Evolutionary conservation across 2,888 invertebrate species (phyloP).

Genomic region (Bellardia bayeri): DNA sequence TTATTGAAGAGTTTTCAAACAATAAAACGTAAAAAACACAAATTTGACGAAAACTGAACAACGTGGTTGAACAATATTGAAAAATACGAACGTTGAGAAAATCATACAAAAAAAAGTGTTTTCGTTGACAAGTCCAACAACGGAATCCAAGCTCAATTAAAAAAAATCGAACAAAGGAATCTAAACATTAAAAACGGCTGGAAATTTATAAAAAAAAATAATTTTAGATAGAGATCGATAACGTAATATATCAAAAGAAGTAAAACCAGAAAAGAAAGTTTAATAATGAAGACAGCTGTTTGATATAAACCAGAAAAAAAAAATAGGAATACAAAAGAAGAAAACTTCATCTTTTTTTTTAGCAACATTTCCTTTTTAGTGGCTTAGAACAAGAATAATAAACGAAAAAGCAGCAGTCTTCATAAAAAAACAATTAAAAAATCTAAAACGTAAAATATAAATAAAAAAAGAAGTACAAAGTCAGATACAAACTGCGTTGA

Average conservation of each 20-base stretch:
- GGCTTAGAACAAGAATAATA: slow-evolving; percentile 1
- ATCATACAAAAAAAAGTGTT: slow-evolving; percentile 44
- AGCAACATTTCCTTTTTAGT: slow-evolving; percentile 1
- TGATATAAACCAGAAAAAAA: slow-evolving; percentile 10
- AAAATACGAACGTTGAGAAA: slow-evolving; percentile 30
- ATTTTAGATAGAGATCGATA: slow-evolving; percentile 19
- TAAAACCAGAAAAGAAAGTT: not conserved
- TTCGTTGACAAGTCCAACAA: slow-evolving; percentile 36
- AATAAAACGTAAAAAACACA: not conserved
- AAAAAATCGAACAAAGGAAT: slow-evolving; percentile 29
- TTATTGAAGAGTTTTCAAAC: slow-evolving; percentile 8
- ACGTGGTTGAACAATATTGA: slow-evolving; percentile 50
- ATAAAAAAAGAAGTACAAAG: slow-evolving; percentile 4
- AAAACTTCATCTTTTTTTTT: slow-evolving; percentile 9
- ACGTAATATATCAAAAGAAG: not conserved
- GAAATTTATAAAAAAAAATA: not conserved
- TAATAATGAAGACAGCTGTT: slow-evolving; percentile 61
- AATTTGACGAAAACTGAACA: slow-evolving; percentile 42
- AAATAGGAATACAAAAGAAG: slow-evolving; percentile 39
- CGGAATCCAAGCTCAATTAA: not conserved
- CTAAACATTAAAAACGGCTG: not conserved
- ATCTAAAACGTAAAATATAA: slow-evolving; percentile 38
- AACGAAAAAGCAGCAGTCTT: not conserved
- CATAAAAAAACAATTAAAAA: not conserved
- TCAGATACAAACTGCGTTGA: slow-evolving; percentile 12